phyloP scores from a whole-genome alignment of 1,140 invertebrate genomes.

The Zaprionus inermis region DNA sequence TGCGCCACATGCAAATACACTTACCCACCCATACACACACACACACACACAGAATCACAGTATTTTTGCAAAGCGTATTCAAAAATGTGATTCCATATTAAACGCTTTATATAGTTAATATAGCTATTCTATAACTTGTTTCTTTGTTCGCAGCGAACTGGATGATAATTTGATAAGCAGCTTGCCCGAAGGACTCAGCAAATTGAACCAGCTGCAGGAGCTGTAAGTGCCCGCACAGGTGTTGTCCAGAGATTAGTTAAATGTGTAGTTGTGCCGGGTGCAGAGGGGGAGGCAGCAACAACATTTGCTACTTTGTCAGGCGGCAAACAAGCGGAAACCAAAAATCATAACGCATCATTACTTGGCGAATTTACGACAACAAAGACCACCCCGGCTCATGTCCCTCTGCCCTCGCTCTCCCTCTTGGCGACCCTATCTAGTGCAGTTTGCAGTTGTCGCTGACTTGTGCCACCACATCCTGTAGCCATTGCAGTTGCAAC shows the following conservation, averaged over 20 bases:
- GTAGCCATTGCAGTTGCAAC: conserved; percentile 40
- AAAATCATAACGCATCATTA: conserved; percentile 84
- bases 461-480: conserved; percentile 47
- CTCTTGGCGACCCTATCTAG: neutral
- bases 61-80: conserved; percentile 58
- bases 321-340: conserved; percentile 75
- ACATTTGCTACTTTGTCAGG: conserved; percentile 70
- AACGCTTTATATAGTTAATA: conserved; percentile 23
- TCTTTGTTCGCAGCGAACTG: conserved; percentile 87
- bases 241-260: conserved; percentile 46
- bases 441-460: conserved; percentile 20
- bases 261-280: no score
- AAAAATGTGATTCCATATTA: conserved; percentile 46
- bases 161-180: conserved; percentile 90
- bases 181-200: conserved; percentile 87
- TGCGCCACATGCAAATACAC: conserved; percentile 51
- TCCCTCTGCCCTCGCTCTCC: neutral
- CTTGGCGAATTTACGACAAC: conserved; percentile 74
- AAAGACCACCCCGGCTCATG: neutral
- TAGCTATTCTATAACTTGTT: conserved; percentile 38
- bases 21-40: conserved; percentile 13
- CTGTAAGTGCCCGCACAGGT: conserved; percentile 86
- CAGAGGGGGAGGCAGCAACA: conserved; percentile 16
- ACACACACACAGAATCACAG: conserved; percentile 22
- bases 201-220: conserved; percentile 88